Evolutionary conservation across 2,797 vertebrate species (phyloP), one percentile per base, ranked within the genome.

Genomic region (Hozukius guyotensis): DNA sequence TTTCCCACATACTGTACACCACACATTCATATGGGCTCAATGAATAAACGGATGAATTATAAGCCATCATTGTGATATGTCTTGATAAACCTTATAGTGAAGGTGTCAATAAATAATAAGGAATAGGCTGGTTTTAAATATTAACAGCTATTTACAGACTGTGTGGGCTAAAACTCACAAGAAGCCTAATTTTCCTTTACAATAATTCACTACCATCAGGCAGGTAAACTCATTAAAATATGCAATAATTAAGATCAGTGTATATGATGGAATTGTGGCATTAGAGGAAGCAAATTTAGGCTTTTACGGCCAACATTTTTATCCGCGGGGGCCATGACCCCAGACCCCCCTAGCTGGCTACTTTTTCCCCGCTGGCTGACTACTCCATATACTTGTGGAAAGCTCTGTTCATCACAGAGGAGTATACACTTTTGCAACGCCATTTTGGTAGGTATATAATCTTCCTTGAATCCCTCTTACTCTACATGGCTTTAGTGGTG

Each of bases 311-410:
- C 46, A 49, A 49, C 2, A 18, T 1, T 49, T 49, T 49, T 20
- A 7, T 49, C 7, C 0, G 14, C 6, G 6, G 38, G 0, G 2
- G 38, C 14, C 42, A 18, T 52, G 49, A n/a, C 4, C 49, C 20
- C 14, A 16, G 6, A 46, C 42, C 0, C 3, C 38, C 16, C 7
- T 46, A 10, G 46, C 3, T 49, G 46, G 8, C 49, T 52, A 4
- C 49, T 52, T 46, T 46, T 46, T 0, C 0, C 49, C 49, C 14
- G 0, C 38, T 42, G 14, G 38, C 38, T 16, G 6, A 16, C 38
- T 42, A 42, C 1, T 42, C 14, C 36, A 0, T 18, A n/a, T 52
- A 10, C 7, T 52, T 52, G 20, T 52, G 49, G 49, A 52, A n/a
- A 18, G 42, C 16, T 8, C 16, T 42, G 42, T 18, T 46, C 42